These are phyloP conservation scores for Pipa parva DNA, from an alignment of 2,113 vertebrate species.

Conservation along the genomic window DNA sequence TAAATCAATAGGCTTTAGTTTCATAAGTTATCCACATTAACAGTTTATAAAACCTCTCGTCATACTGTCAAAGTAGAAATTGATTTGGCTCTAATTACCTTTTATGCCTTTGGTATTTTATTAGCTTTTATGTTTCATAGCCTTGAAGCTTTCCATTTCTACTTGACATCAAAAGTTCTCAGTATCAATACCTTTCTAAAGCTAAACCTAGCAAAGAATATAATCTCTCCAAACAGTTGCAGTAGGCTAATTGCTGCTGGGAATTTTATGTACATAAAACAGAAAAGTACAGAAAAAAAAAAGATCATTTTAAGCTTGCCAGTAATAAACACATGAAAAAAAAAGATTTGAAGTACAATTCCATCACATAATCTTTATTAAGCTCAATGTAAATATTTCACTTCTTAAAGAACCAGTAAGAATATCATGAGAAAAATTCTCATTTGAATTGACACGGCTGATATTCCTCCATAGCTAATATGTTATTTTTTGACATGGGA, in stretches of 20 bases:
- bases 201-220: slow-evolving; percentile 22
- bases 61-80: slow-evolving; percentile 24
- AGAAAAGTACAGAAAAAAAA: slow-evolving; percentile 26
- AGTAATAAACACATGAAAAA: slow-evolving; percentile 16
- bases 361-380: background rate
- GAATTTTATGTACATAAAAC: slow-evolving; percentile 39
- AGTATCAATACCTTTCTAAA: slow-evolving; percentile 23
- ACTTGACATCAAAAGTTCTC: slow-evolving; percentile 22
- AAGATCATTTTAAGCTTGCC: slow-evolving; percentile 28
- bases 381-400: too few species aligned
- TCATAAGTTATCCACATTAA: slow-evolving; percentile 18
- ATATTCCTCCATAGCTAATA: too few species aligned
- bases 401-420: too few species aligned
- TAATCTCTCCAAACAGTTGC: slow-evolving; percentile 37
- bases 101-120: slow-evolving; percentile 35
- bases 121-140: slow-evolving; percentile 35
- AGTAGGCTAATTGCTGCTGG: slow-evolving; percentile 39
- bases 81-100: slow-evolving; percentile 35
- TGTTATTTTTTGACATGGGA: too few species aligned
- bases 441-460: too few species aligned
- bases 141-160: slow-evolving; percentile 33
- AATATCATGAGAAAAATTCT: too few species aligned
- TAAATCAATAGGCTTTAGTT: slow-evolving; percentile 12
- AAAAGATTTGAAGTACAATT: background rate
- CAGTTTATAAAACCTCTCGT: slow-evolving; percentile 21